Percentiles rank a stretch among this genome's conserved stretches.
Conservation (phyloP, 2,797 vertebrate species). For the Dicrostonyx torquatus region DNA sequence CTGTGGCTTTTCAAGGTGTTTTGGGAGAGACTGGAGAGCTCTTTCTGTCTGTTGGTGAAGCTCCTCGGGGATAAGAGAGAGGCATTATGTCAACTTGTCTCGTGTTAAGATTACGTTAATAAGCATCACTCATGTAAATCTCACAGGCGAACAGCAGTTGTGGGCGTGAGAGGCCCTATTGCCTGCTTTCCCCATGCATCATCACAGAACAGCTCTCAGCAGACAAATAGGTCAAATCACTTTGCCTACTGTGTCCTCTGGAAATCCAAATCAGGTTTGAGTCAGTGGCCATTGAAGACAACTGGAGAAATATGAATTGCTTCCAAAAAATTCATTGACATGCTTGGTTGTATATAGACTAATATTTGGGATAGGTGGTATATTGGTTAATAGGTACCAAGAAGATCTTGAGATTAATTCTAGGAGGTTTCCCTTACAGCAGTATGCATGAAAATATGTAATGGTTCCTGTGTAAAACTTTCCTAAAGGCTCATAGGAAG, state of each 20-base stretch:
- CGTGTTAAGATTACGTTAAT: conserved; percentile 77
- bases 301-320: background rate
- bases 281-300: background rate
- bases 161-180: background rate
- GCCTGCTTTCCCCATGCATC: background rate
- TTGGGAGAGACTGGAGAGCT: conserved; percentile 74
- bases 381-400: background rate
- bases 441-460: background rate
- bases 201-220: conserved; percentile 27
- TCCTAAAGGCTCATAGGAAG: background rate
- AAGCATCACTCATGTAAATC: conserved; percentile 69
- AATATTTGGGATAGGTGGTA: background rate
- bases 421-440: background rate
- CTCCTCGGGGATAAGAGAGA: conserved; percentile 71
- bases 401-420: background rate
- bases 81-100: conserved; percentile 76
- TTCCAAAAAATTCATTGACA: background rate
- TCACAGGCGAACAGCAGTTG: conserved; percentile 53
- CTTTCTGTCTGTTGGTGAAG: conserved; percentile 70
- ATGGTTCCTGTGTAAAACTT: background rate
- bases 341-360: background rate
- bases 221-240: conserved; percentile 53
- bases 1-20: conserved; percentile 76
- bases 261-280: conserved; percentile 7
- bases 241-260: background rate